Evolutionary conservation across 2,888 invertebrate species (phyloP).

Genomic region (Netelia fuscicornis): DNA sequence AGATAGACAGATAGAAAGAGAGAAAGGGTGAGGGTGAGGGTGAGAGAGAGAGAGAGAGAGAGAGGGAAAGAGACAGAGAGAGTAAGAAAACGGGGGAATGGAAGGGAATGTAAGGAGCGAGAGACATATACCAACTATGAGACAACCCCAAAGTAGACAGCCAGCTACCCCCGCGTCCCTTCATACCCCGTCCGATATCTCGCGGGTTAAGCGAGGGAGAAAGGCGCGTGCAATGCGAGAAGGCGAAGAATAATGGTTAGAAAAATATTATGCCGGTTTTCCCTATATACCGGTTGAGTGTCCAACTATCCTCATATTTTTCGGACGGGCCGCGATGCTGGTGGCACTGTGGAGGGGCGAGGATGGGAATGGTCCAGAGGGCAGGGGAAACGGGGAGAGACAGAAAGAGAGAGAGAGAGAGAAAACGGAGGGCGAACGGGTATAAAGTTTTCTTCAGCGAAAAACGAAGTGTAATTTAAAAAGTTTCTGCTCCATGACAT

Average conservation of each 20-base stretch:
- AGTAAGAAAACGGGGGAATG: conserved; percentile 34
- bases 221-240: conserved; percentile 58
- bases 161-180: not conserved
- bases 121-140: conserved; percentile 28
- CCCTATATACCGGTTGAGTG: conserved; percentile 74
- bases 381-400: not conserved
- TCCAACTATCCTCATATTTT: conserved; percentile 81
- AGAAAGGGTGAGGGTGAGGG: conserved; percentile 9
- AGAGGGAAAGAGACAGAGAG: conserved; percentile 31
- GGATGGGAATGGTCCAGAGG: conserved; percentile 14
- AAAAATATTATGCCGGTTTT: conserved; percentile 76
- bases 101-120: conserved; percentile 10
- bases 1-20: conserved; percentile 39
- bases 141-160: conserved; percentile 59
- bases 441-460: conserved; percentile 78
- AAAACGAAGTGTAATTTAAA: conserved; percentile 84
- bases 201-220: conserved; percentile 45
- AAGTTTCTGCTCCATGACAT: conserved; percentile 84
- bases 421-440: conserved; percentile 38
- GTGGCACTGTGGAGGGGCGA: conserved; percentile 46
- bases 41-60: conserved; percentile 32
- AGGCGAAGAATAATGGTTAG: conserved; percentile 74
- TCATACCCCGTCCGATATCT: conserved; percentile 52
- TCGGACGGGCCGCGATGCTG: conserved; percentile 68
- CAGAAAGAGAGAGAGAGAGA: too few species aligned